Base-by-base conservation (phyloP, 2,888 invertebrate genomes). In the Atrina japonica region DNA sequence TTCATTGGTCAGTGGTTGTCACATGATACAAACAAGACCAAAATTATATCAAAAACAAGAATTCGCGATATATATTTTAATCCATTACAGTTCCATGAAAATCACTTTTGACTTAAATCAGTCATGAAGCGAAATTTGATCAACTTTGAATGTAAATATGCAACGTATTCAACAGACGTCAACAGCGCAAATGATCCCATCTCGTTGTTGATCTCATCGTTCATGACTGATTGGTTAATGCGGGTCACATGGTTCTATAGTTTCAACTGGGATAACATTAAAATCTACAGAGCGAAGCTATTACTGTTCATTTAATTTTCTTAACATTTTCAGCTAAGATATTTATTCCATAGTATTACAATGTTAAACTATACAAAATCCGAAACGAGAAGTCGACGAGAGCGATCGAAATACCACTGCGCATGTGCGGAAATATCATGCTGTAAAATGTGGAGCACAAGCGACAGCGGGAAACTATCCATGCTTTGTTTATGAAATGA, bases 1-100 rank as follows among this genome's bases (percentile, higher is more conserved):
- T 76, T 85, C 82, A 89, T 89, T 89, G 89, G 89, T 76, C 81
- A 81, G 75, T 68, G 69, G 45, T 49, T 25, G 77, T 88, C 89
- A 89, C 88, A 86, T 89, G 89, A 85, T 82, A 64, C n/a, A 55
- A 66, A 73, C 11, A 64, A 58, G 45, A 40, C 35, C 55, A 29
- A 30, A 66, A 65, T 25, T 65, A 65, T 41, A 55, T 41, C 45
- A 55, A 55, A n/a, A 23, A 23, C 29, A 45, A 41, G n/a, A 45
- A 59, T 27, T 43, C 25, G 40, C 56, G 21, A 27, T 30, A 21
- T 56, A 56, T 35, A 56, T 56, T 56, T 56, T 40, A 56, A 40
- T 40, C 40, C 56, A 56, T 40, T 40, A 56, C 18, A n/a, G 23
- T 59, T 59, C 45, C 45, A 27, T 27, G 23, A 59, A 27, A 43